Conservation (phyloP, 2,797 vertebrate species). For the Ambastaia sidthimunki region DNA sequence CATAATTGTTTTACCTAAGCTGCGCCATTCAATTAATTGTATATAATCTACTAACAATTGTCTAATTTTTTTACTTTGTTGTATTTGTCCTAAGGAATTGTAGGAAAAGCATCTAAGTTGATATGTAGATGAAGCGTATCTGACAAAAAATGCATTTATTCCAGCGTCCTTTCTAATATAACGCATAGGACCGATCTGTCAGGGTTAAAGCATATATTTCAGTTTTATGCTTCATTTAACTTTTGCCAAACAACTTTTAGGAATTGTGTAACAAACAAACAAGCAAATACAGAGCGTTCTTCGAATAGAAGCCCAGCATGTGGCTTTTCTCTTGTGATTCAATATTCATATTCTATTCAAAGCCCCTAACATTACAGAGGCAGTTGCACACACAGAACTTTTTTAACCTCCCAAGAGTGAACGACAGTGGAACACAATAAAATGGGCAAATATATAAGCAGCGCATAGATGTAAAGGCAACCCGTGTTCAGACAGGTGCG, state of each 20-base stretch:
- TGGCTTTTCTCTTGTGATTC: slow-evolving; percentile 37
- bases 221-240: slow-evolving; percentile 11
- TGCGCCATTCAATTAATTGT: no score
- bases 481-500: neutral
- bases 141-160: neutral
- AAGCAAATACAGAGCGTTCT: neutral
- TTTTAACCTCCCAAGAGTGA: slow-evolving; percentile 29
- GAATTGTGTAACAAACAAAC: slow-evolving; percentile 28
- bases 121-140: neutral
- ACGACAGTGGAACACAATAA: neutral
- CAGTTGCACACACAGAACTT: slow-evolving; percentile 22
- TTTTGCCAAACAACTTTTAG: slow-evolving; percentile 21
- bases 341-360: slow-evolving; percentile 47
- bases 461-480: slow-evolving; percentile 33
- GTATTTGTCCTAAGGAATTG: neutral
- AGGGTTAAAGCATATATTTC: neutral
- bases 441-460: slow-evolving; percentile 32
- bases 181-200: neutral
- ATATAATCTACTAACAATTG: no score
- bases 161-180: neutral
- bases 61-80: neutral
- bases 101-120: neutral
- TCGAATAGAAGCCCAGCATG: slow-evolving; percentile 22
- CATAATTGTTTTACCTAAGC: neutral
- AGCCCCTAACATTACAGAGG: slow-evolving; percentile 13